phyloP scores from a whole-genome alignment of 2,113 vertebrate species.

The Chaetodon auriga region DNA sequence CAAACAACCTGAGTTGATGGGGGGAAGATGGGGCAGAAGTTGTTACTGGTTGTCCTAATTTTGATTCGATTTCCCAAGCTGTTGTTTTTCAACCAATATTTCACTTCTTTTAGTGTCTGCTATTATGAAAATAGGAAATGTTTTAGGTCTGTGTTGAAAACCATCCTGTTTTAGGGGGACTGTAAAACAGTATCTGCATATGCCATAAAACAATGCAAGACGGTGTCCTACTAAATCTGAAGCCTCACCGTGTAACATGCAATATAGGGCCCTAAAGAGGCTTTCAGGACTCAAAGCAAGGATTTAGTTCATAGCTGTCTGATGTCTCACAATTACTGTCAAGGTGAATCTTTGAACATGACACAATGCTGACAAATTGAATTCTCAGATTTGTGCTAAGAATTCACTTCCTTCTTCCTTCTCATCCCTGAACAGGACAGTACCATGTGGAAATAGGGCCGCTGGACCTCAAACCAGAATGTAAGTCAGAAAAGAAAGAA shows the following conservation, averaged over 20 bases:
- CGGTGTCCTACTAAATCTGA: background rate
- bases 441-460: conserved; percentile 67
- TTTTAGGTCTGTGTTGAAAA: no score
- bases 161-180: no score
- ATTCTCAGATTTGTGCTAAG: background rate
- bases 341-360: background rate
- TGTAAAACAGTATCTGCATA: no score
- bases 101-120: no score
- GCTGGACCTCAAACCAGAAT: conserved; percentile 73
- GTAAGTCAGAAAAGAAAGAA: conserved; percentile 42
- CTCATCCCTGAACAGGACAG: conserved; percentile 56
- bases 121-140: no score
- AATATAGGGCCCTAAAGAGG: background rate
- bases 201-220: background rate
- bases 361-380: background rate
- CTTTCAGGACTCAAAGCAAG: background rate
- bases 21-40: background rate
- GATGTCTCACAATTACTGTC: background rate
- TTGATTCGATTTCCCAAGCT: background rate
- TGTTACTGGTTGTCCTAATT: background rate
- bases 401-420: background rate
- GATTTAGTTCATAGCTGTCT: background rate
- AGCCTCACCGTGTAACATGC: background rate
- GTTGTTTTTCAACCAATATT: no score
- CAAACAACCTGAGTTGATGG: background rate